Conservation (phyloP, 2,113 vertebrate genomes). For the Rhodinocichla rosea region DNA sequence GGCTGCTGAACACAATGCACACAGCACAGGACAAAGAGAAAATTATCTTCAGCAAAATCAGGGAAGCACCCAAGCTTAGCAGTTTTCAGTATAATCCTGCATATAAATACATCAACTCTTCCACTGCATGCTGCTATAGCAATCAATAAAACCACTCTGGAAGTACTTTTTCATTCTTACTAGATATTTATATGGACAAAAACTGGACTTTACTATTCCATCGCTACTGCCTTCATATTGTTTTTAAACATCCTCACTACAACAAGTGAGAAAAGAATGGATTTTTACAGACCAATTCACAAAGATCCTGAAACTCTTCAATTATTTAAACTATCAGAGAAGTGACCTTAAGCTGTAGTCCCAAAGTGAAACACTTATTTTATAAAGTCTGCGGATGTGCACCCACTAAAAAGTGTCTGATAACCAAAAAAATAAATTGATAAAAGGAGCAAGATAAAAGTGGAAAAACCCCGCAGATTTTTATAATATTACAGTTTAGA, state of each 20-base stretch:
- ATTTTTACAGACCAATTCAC: conserved; percentile 14
- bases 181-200: not conserved
- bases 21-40: not conserved
- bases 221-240: not conserved
- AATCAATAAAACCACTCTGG: not conserved
- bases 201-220: not conserved
- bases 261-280: not conserved
- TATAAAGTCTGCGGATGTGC: not conserved
- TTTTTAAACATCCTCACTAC: not conserved
- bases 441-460: not conserved
- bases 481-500: not conserved
- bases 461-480: not conserved
- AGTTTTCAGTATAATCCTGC: not conserved
- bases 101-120: not conserved
- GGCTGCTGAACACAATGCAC: not conserved
- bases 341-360: not conserved
- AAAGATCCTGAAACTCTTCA: not conserved
- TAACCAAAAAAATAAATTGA: not conserved
- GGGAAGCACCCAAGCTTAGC: not conserved
- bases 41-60: not conserved
- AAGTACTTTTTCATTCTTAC: not conserved
- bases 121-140: not conserved
- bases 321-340: not conserved
- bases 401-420: not conserved
- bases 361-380: not conserved